These are phyloP conservation scores for Callimorpha dominula DNA, from an alignment of 2,888 invertebrate species.

Conservation along the genomic window DNA sequence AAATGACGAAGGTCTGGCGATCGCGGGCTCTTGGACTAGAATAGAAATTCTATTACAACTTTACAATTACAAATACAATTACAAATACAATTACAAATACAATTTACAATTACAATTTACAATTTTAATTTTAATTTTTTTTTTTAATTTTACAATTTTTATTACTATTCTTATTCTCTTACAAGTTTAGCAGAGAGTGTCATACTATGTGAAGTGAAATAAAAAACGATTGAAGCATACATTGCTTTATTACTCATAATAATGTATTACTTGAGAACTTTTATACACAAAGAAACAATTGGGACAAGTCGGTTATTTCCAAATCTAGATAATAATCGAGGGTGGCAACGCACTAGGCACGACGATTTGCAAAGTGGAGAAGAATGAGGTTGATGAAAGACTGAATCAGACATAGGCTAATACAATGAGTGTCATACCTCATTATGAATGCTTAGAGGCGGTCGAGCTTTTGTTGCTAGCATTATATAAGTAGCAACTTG, in stretches of 20 bases:
- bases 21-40: too few species aligned
- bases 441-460: background rate
- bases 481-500: background rate
- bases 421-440: background rate
- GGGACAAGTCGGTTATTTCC: conserved; percentile 65
- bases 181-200: background rate
- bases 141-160: too few species aligned
- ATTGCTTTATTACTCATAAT: conserved; percentile 69
- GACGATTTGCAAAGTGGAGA: background rate
- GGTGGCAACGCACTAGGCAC: background rate
- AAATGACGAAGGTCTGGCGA: too few species aligned
- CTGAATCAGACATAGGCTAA: background rate
- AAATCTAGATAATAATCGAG: conserved; percentile 31
- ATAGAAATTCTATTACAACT: too few species aligned
- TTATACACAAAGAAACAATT: conserved; percentile 67
- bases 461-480: background rate
- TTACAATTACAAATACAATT: too few species aligned
- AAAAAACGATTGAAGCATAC: conserved; percentile 46
- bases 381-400: background rate
- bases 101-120: too few species aligned
- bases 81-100: too few species aligned
- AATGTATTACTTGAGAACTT: conserved; percentile 67
- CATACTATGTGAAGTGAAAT: background rate
- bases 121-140: too few species aligned
- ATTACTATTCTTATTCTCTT: too few species aligned